Conservation (phyloP, 2,797 vertebrate species). For the Oreonectes daqikongensis region DNA sequence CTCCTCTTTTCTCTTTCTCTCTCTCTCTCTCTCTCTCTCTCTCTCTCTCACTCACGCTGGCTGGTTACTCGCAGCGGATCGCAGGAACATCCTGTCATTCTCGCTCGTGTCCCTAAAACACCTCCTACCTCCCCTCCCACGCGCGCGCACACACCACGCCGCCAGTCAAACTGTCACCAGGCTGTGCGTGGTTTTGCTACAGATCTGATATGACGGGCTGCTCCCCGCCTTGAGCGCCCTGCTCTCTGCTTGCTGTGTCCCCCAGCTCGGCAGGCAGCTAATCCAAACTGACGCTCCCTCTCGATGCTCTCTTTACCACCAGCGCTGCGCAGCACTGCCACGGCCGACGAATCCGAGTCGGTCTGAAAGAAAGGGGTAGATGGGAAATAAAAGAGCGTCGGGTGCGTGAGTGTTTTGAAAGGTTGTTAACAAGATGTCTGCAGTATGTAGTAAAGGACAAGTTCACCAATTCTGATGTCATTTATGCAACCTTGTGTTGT, state of each 20-base stretch:
- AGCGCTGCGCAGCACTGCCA: conserved; percentile 41
- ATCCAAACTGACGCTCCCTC: conserved; percentile 87
- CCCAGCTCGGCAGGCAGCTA: conserved; percentile 83
- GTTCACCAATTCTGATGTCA: background rate
- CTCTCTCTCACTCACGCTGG: conserved; percentile 38
- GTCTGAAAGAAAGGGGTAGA: background rate
- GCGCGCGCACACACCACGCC: conserved; percentile 69
- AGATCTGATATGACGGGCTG: conserved; percentile 88
- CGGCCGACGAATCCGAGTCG: conserved; percentile 1
- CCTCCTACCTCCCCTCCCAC: conserved; percentile 71
- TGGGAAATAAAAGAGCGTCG: background rate
- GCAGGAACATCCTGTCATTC: conserved; percentile 82
- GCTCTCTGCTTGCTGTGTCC: conserved; percentile 76
- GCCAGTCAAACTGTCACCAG: conserved; percentile 92
- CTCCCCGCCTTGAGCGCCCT: conserved; percentile 71
- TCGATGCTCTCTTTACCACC: conserved; percentile 82
- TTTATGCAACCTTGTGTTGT: background rate
- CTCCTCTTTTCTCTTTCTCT: conserved; percentile 68
- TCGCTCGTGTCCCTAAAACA: conserved; percentile 66
- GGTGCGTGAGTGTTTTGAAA: background rate
- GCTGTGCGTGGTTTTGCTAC: conserved; percentile 85
- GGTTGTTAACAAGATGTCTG: background rate
- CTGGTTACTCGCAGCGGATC: conserved; percentile 68
- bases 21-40: too few species aligned
- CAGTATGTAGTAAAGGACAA: background rate